A percentile compares a stretch with the other conserved stretches of the same genome.
Conservation (phyloP, 2,888 invertebrate genomes). For the Leptogaster cylindrica region DNA sequence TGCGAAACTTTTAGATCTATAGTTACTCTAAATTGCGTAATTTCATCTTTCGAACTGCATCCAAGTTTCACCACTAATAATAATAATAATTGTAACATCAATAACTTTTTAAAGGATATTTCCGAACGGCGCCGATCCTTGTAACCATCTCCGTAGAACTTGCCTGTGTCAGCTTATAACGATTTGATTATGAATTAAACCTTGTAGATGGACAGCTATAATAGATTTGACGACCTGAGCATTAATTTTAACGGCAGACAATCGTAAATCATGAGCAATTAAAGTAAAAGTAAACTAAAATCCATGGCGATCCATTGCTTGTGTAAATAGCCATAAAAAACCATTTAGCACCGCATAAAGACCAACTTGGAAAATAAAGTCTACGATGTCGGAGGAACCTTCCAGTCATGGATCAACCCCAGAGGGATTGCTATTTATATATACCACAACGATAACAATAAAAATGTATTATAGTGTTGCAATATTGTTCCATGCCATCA, state of each 20-base stretch:
- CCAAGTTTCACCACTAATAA: too few species aligned
- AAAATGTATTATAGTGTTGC: conserved; percentile 36
- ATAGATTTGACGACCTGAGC: not conserved
- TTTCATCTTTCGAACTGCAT: too few species aligned
- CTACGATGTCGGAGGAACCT: not conserved
- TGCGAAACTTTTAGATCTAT: too few species aligned
- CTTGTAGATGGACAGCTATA: conserved; percentile 12
- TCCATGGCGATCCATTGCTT: conserved; percentile 2
- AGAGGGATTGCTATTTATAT: conserved; percentile 9
- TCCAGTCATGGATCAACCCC: conserved; percentile 7
- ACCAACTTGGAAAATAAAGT: conserved; percentile 23
- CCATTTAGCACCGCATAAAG: conserved; percentile 33
- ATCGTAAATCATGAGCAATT: conserved; percentile 26
- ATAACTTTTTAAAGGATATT: too few species aligned
- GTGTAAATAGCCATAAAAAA: conserved; percentile 25
- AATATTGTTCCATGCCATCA: conserved; percentile 21
- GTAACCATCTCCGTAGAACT: too few species aligned
- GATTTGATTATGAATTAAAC: conserved; percentile 24
- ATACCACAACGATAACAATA: conserved; percentile 34
- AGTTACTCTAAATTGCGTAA: too few species aligned
- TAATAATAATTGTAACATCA: too few species aligned
- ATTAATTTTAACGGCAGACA: conserved; percentile 26
- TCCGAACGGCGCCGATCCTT: too few species aligned
- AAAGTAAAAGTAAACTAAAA: conserved; percentile 25
- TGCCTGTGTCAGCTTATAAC: conserved; percentile 3